Evolutionary conservation across 2,797 vertebrate species (phyloP).

Genomic region (Octomys mimax): DNA sequence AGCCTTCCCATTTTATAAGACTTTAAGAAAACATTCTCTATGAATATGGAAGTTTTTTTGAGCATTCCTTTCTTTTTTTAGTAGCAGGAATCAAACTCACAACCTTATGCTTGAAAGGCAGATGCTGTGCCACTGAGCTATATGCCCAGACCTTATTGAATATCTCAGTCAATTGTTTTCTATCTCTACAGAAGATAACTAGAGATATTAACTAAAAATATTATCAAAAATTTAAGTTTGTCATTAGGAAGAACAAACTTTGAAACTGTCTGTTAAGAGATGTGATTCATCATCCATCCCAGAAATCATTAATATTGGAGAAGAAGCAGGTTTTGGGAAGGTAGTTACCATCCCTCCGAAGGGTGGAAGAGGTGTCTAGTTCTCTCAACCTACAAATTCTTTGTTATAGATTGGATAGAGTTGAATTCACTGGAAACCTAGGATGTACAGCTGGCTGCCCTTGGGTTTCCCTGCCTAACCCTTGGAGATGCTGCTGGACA

Average conservation of each 20-base stretch:
- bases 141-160: not conserved
- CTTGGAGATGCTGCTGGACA: slow-evolving; percentile 8
- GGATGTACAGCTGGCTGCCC: slow-evolving; percentile 61
- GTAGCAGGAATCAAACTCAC: too few species aligned
- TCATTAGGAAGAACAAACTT: slow-evolving; percentile 37
- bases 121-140: too few species aligned
- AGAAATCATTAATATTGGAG: slow-evolving; percentile 13
- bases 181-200: slow-evolving; percentile 15
- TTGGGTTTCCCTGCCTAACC: slow-evolving; percentile 46
- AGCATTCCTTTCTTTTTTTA: not conserved
- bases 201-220: slow-evolving; percentile 45
- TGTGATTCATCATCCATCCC: not conserved
- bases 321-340: not conserved
- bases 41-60: slow-evolving; percentile 11
- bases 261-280: not conserved
- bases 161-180: slow-evolving; percentile 22
- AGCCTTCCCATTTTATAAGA: not conserved
- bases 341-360: slow-evolving; percentile 42
- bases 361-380: not conserved
- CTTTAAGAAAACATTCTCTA: slow-evolving; percentile 42
- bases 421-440: slow-evolving; percentile 65
- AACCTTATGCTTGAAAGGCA: too few species aligned
- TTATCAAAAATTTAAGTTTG: slow-evolving; percentile 30
- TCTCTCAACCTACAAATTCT: slow-evolving; percentile 18
- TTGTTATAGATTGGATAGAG: slow-evolving; percentile 48